Evolutionary conservation across 2,113 vertebrate genomes (phyloP).

Genomic region (Ramphastos sulfuratus): DNA sequence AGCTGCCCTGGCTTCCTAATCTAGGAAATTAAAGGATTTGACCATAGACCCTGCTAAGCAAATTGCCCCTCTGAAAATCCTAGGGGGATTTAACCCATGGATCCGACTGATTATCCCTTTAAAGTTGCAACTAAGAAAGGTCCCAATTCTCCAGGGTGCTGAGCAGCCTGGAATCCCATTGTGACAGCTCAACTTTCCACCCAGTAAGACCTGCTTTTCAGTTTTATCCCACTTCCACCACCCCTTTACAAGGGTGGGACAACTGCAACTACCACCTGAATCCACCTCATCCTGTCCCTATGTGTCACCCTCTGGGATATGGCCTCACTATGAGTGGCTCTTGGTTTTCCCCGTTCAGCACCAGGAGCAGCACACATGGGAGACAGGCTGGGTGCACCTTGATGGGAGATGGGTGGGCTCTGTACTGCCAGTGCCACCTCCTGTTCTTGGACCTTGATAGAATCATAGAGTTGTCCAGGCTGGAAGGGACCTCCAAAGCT

Average conservation of each 20-base stretch:
- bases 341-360: not conserved
- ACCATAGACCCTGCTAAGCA: constrained; percentile 29
- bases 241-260: not conserved
- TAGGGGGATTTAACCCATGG: constrained; percentile 48
- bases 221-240: rapidly evolving
- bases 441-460: rapidly evolving
- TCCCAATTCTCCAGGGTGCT: not conserved
- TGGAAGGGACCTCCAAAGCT: too few relatives aligned
- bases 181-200: rapidly evolving
- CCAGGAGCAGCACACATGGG: not conserved
- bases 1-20: constrained; percentile 49
- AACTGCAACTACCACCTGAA: rapidly evolving
- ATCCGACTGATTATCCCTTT: constrained; percentile 34
- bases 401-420: not conserved
- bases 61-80: constrained; percentile 49
- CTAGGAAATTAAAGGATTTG: constrained; percentile 71
- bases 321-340: rapidly evolving
- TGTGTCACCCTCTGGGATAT: not conserved
- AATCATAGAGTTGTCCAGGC: too few relatives aligned
- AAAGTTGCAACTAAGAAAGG: constrained; percentile 34
- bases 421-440: rapidly evolving
- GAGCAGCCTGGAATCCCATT: not conserved
- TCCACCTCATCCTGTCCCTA: rapidly evolving
- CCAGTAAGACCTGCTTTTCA: rapidly evolving
- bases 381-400: not conserved